Evolutionary conservation across 2,888 invertebrate genomes (phyloP), one percentile per base, ranked within the genome.

Genomic region (Sesia apiformis): DNA sequence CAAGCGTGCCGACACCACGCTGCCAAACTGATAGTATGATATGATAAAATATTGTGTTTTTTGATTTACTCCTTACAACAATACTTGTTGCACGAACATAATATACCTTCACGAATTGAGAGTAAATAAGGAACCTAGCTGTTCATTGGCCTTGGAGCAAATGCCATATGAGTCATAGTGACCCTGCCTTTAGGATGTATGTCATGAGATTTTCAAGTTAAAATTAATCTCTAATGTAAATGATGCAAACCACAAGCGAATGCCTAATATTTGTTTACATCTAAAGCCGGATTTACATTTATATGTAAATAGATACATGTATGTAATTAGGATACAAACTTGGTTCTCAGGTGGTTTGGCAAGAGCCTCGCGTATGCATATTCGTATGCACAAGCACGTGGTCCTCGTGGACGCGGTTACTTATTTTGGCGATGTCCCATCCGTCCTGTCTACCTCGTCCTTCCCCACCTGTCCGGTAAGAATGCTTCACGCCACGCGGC

Each of bases 351-450:
- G 46, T 23, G 46, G 46, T 0, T 46, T 46, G 46, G 7, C 42
- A 5, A 7, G 42, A 6, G 42, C 42, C 42, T 6, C 42, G 42
- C 42, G 42, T 42, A 3, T 42, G 42, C 42, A 42, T 6, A 42
- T 42, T 42, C 42, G 7, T 6, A 42, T 42, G 42, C 42, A 7
- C 7, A 6, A 42, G 5, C 5, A 50, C 60, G 23, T 23, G 23
- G 23, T 23, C 23, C 23, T 23, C 23, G 2, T 23, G 23, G 23
- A 23, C 23, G 23, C 23, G 23, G 23, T 23, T 23, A 46, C 46
- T 46, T 3, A 61, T 72, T 72, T 74, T 67, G 72, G 69, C 60
- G 67, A 62, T 66, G 72, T 67, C 68, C 73, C 59, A 57, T 52
- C 46, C 59, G 55, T 59, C 57, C 57, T 39, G 50, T 38, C 50